Conservation (phyloP, 2,888 invertebrate genomes). For the Cataglyphis rosenhaueri region DNA sequence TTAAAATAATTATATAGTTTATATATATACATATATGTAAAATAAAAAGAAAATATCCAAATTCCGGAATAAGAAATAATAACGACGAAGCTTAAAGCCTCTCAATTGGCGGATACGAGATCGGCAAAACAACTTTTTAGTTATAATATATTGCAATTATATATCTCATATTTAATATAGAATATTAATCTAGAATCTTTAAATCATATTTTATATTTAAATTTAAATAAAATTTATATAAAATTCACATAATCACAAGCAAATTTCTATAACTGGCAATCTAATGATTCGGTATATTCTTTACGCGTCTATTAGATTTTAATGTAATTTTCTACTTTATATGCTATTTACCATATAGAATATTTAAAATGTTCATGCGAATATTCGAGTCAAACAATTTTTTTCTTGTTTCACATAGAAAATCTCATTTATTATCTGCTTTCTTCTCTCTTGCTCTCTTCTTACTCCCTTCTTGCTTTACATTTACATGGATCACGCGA, state of each 20-base stretch:
- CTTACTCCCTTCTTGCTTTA: background rate
- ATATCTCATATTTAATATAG: background rate
- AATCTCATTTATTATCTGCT: background rate
- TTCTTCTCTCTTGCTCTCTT: background rate
- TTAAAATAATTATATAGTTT: constrained; percentile 4
- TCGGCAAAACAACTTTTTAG: background rate
- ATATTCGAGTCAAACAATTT: background rate
- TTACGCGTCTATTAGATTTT: background rate
- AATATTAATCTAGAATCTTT: background rate
- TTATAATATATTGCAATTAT: background rate
- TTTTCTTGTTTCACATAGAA: background rate
- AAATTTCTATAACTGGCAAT: background rate
- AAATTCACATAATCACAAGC: background rate
- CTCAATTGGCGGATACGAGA: constrained; percentile 75
- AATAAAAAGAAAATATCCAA: constrained; percentile 48
- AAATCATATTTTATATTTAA: constrained; percentile 8
- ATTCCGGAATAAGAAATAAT: constrained; percentile 77
- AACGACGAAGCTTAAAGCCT: constrained; percentile 81
- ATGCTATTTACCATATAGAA: background rate
- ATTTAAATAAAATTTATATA: background rate
- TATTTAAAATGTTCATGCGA: background rate
- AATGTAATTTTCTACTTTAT: background rate
- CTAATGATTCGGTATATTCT: background rate
- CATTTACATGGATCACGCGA: background rate
- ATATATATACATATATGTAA: background rate